Evolutionary conservation across 2,113 vertebrate genomes (phyloP).

Genomic region (Megaleporinus macrocephalus): DNA sequence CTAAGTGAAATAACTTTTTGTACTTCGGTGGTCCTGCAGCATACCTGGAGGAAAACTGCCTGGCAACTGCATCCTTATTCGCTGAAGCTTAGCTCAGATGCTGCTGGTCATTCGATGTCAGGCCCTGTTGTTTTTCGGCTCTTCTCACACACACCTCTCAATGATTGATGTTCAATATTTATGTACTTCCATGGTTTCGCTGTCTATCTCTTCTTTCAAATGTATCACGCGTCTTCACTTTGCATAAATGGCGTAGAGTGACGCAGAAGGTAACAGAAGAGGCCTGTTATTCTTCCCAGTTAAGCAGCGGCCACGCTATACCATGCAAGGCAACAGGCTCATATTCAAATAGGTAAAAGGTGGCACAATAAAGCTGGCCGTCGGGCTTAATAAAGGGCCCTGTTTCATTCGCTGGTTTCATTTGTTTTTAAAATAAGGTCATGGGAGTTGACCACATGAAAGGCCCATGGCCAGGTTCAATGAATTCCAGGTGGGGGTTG

Average conservation of each 20-base stretch:
- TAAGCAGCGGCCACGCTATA: neutral
- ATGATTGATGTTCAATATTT: neutral
- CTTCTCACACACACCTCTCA: neutral
- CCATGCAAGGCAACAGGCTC: neutral
- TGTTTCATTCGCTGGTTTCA: slow-evolving; percentile 21
- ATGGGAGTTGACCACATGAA: slow-evolving; percentile 9
- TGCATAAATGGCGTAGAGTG: slow-evolving; percentile 46
- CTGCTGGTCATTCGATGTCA: neutral
- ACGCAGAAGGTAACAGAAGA: slow-evolving; percentile 22
- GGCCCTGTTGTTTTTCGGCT: neutral
- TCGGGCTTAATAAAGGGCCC: slow-evolving; percentile 21
- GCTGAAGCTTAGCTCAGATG: too few relatives aligned
- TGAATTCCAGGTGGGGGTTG: slow-evolving; percentile 8
- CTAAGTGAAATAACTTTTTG: too few relatives aligned
- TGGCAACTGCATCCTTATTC: neutral
- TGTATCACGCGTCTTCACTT: slow-evolving; percentile 15
- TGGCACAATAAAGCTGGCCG: slow-evolving; percentile 18
- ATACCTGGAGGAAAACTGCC: neutral
- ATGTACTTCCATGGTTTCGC: neutral
- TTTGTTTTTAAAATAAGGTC: slow-evolving; percentile 49
- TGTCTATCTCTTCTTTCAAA: slow-evolving; percentile 5
- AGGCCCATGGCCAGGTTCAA: neutral
- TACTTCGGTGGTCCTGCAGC: neutral
- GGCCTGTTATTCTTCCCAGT: slow-evolving; percentile 11
- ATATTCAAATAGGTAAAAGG: slow-evolving; percentile 43